Evolutionary conservation across 2,113 vertebrate genomes (phyloP).

Genomic region (Acrocephalus arundinaceus): DNA sequence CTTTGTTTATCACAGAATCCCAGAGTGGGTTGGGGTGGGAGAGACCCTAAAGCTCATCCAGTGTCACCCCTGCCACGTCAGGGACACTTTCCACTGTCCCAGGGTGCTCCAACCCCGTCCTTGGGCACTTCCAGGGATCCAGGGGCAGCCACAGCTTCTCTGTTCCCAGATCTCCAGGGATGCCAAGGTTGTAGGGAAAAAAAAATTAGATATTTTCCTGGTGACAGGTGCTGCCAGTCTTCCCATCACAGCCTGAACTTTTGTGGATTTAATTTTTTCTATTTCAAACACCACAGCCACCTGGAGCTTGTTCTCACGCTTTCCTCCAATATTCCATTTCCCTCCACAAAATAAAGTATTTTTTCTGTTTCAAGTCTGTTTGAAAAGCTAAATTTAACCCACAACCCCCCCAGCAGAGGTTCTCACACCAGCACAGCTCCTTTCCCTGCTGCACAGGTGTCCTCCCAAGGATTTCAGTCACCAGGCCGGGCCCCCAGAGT

Average conservation of each 20-base stretch:
- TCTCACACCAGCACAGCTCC: neutral
- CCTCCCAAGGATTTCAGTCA: neutral
- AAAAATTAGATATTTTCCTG: accelerated
- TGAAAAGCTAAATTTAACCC: neutral
- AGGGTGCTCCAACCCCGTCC: neutral
- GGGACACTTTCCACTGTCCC: neutral
- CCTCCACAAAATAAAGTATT: neutral
- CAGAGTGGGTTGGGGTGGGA: neutral
- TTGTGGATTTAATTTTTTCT: neutral
- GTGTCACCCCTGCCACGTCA: neutral
- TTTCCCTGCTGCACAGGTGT: neutral
- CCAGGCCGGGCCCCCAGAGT: neutral
- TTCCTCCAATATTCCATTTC: neutral
- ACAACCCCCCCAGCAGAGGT: accelerated
- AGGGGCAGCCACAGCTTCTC: neutral
- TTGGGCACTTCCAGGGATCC: neutral
- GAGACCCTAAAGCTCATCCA: neutral
- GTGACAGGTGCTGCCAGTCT: neutral
- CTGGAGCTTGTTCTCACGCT: neutral
- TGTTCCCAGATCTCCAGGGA: neutral
- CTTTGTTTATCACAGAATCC: neutral
- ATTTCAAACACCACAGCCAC: neutral
- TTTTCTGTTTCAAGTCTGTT: neutral
- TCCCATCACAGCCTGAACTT: neutral
- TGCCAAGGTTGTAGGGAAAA: neutral